Conservation (phyloP, 1,140 invertebrate species). For the Drosophila kurseongensis region DNA sequence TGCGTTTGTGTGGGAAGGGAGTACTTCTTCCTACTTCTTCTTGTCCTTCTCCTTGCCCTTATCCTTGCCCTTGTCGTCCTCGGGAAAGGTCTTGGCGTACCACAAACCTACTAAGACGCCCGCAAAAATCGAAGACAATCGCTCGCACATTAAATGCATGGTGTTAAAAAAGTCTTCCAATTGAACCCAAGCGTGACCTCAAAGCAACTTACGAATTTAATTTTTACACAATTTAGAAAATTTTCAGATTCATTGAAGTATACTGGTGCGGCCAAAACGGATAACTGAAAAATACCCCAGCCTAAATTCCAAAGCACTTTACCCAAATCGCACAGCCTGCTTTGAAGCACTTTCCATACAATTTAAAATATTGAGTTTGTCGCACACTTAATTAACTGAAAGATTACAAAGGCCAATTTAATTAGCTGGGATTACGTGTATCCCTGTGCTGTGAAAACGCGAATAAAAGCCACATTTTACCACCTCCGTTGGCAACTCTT, state of each 20-base stretch:
- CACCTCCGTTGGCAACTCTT: not conserved
- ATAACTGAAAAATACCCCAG: slow-evolving; percentile 17
- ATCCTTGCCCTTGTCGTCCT: slow-evolving; percentile 30
- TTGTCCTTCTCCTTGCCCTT: slow-evolving; percentile 25
- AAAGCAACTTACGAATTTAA: slow-evolving; percentile 1
- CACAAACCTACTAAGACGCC: slow-evolving; percentile 60
- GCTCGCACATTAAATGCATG: slow-evolving; percentile 71
- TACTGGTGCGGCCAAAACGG: slow-evolving; percentile 13
- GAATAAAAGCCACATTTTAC: slow-evolving; percentile 9
- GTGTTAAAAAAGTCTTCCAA: not conserved
- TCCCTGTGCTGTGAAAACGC: slow-evolving; percentile 26
- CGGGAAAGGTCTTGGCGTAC: slow-evolving; percentile 63
- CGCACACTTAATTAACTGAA: slow-evolving; percentile 27
- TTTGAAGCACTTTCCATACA: not conserved
- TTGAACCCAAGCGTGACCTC: not conserved
- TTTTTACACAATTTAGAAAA: slow-evolving; percentile 7
- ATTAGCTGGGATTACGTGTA: slow-evolving; percentile 40
- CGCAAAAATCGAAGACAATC: slow-evolving; percentile 52
- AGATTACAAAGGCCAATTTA: slow-evolving; percentile 46
- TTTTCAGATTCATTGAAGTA: not conserved
- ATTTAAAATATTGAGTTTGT: not conserved
- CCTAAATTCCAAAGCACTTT: not conserved
- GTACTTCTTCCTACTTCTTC: slow-evolving; percentile 26
- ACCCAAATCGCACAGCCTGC: slow-evolving; percentile 36
- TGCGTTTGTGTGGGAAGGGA: not conserved